Evolutionary conservation across 1,140 invertebrate species (phyloP), one percentile per base, ranked within the genome.

Genomic region (Cydia strobilella): DNA sequence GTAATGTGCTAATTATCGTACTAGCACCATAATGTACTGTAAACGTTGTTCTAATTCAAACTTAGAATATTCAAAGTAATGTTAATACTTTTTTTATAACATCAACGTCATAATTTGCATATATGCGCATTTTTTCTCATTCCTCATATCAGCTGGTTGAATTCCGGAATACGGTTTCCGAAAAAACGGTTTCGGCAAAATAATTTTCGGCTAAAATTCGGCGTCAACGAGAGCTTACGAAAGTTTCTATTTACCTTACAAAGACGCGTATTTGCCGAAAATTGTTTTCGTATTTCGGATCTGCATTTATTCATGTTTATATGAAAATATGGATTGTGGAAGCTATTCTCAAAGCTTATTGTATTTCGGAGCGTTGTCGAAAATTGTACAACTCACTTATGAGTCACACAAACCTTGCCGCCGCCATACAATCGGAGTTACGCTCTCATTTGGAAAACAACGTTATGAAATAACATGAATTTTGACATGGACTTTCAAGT

Each of bases 221-320:
- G 25, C n/a, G 20, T 63, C 59, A 6, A 27, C 23, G 10, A 63
- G 23, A 15, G 15, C 27, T 66, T 31, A 69, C 18, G 20, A 23
- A 59, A 59, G 18, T 7, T 69, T 69, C 1, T 10, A 39, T 39
- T 39, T 39, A 27, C 13, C 63, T 31, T 35, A 27, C 13, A n/a
- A 45, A 13, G 42, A 45, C 42, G 42, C 27, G 65, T 15, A 12
- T 69, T 31, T 65, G 39, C 39, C 45, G 74, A 62, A 69, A 63
- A 85, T 82, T 87, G 27, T 87, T 80, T 79, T 84, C 84, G 66
- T 74, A 31, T 76, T 74, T 80, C 78, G 78, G 82, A 86, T 84
- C 77, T 76, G 88, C 88, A 88, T 90, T 90, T 90, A 88, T 88
- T 85, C 83, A 85, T 77, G 74, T 83, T 80, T 82, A 84, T 81